Percentiles rank a stretch among this genome's conserved stretches.
These are phyloP conservation scores for Laothoe populi DNA, from an alignment of 2,888 invertebrate species.

Conservation along the genomic window DNA sequence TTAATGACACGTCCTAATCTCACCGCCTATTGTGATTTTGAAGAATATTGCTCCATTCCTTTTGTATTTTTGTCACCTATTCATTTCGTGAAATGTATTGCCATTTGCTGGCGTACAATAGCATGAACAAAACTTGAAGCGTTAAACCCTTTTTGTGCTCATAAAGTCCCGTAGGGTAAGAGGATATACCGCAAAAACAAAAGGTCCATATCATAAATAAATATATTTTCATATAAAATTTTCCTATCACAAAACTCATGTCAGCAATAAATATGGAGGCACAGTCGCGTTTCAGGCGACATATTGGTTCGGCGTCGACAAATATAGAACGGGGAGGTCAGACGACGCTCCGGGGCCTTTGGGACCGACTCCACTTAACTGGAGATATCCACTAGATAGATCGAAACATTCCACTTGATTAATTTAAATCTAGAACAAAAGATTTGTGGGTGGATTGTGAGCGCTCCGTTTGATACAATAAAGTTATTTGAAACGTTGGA, in stretches of 20 bases:
- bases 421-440: constrained; percentile 50
- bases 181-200: constrained; percentile 15
- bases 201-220: background rate
- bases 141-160: background rate
- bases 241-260: constrained; percentile 32
- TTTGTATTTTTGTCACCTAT: constrained; percentile 21
- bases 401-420: constrained; percentile 60
- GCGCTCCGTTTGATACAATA: constrained; percentile 24
- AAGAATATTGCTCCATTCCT: constrained; percentile 37
- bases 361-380: constrained; percentile 45
- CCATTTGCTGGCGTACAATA: background rate
- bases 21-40: constrained; percentile 46
- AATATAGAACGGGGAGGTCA: constrained; percentile 54
- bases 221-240: constrained; percentile 10
- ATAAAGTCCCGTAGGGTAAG: background rate
- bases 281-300: constrained; percentile 35
- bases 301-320: constrained; percentile 52
- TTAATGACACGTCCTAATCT: constrained; percentile 63
- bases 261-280: constrained; percentile 33
- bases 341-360: constrained; percentile 45
- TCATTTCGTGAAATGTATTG: constrained; percentile 11
- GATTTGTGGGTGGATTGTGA: constrained; percentile 32
- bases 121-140: background rate
- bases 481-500: constrained; percentile 26
- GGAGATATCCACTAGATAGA: constrained; percentile 49